Percentiles rank a stretch among this genome's conserved stretches.
Conservation (phyloP, 2,888 invertebrate species). For the Stratiomys singularior region DNA sequence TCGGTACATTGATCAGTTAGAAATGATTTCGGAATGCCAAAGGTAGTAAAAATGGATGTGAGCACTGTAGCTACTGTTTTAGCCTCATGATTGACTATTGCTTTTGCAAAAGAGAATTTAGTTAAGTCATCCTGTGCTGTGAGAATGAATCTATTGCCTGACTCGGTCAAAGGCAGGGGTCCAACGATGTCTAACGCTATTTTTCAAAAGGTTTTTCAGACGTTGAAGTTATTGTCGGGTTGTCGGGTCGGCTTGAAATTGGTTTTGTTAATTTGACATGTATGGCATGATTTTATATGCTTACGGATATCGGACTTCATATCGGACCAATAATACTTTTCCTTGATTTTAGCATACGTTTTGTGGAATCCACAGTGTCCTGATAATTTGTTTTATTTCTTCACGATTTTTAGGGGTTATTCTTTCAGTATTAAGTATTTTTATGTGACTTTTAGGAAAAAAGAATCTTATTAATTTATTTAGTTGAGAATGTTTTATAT, state of each 20-base stretch:
- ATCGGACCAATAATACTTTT: neutral
- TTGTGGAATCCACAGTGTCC: too few species aligned
- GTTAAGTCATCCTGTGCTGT: slow-evolving; percentile 59
- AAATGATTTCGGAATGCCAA: slow-evolving; percentile 52
- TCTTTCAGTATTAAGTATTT: too few species aligned
- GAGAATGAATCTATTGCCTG: slow-evolving; percentile 56
- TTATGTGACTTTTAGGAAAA: too few species aligned
- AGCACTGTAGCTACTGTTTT: slow-evolving; percentile 54
- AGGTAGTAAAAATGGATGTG: neutral
- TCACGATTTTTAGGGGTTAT: neutral
- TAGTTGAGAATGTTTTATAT: too few species aligned
- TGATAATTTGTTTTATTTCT: neutral
- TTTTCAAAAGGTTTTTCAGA: slow-evolving; percentile 56
- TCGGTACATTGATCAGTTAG: slow-evolving; percentile 11
- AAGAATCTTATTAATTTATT: too few species aligned
- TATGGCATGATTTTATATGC: neutral
- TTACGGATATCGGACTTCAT: neutral
- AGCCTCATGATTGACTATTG: slow-evolving; percentile 57
- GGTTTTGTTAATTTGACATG: slow-evolving; percentile 54
- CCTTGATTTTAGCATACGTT: too few species aligned
- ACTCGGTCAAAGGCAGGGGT: slow-evolving; percentile 55
- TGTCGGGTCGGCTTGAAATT: slow-evolving; percentile 51
- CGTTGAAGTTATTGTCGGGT: slow-evolving; percentile 59
- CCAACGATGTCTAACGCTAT: slow-evolving; percentile 57
- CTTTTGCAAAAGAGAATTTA: slow-evolving; percentile 58